Conservation (phyloP, 2,797 vertebrate genomes). For the Onychomys leucogaster region DNA sequence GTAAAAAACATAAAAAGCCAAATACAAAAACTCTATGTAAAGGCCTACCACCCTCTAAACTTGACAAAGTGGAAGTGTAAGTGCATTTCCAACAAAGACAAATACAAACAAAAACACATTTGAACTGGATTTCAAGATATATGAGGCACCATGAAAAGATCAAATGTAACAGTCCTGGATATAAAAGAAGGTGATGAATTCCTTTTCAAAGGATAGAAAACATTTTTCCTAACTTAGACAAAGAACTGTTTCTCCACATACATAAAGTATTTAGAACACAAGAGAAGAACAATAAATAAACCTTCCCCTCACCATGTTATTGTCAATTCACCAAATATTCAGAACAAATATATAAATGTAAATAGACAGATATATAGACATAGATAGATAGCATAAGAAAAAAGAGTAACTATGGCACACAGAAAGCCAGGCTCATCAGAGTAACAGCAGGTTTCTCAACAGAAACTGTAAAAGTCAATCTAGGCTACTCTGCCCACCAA, state of each 20-base stretch:
- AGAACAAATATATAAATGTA: too few relatives aligned
- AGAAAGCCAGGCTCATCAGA: not conserved
- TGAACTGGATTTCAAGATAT: not conserved
- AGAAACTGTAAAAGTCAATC: not conserved
- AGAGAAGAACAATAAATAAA: not conserved
- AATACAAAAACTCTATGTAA: too few relatives aligned
- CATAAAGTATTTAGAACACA: not conserved
- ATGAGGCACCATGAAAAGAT: not conserved
- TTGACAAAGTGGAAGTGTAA: not conserved
- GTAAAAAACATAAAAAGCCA: too few relatives aligned
- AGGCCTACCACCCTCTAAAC: not conserved
- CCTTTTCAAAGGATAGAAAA: not conserved
- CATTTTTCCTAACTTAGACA: not conserved
- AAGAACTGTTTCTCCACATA: not conserved
- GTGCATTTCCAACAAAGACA: not conserved
- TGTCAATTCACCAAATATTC: not conserved
- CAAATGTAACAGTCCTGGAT: not conserved
- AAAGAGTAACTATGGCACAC: too few relatives aligned
- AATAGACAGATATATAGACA: not conserved
- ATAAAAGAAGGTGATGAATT: not conserved
- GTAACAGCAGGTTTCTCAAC: not conserved
- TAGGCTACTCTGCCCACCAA: too few relatives aligned
- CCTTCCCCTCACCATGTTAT: not conserved
- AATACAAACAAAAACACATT: too few relatives aligned
- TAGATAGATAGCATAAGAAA: not conserved